Base-by-base conservation (phyloP, 2,113 vertebrate genomes). In the Lophochroa leadbeateri region DNA sequence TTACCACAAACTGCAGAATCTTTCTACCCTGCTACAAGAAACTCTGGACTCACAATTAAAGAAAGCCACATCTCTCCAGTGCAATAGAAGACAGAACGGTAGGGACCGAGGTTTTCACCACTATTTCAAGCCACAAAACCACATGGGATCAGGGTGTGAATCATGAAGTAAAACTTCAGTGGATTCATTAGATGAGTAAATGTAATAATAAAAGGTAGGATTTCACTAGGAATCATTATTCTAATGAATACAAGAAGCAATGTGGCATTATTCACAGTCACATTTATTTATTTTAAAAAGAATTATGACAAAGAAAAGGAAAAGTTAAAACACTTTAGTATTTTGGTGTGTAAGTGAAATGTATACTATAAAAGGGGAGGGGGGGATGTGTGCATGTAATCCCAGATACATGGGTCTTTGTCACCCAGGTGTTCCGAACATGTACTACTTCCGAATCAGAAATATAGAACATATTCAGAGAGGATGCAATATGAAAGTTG, bases 361-460 rank as follows among this genome's bases (percentile, higher is more conserved):
- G 37, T 90, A 83, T 57, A 61, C 90, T 79, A 44, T 25, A 70
- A 86, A 95, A 87, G 72, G 39, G 16, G 31, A 7, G 25, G 4
- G 14, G 3, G 24, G n/a, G 33, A 31, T 25, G 14, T 28, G 47
- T 31, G 10, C 17, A 2, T 25, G 11, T 17, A 41, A 77, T 65
- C 39, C 14, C 55, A 92, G 71, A 78, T 7, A 64, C 27, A 64
- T 0, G 0, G 39, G 28, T 64, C 61, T 96, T 91, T 31, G 65
- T 75, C 55, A 91, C 49, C 29, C 53, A 69, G 79, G 75, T 91
- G 11, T 94, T 90, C 86, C 4, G 3, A 37, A 69, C 84, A 43
- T 74, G 52, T 90, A 60, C 37, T 65, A 31, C 75, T 81, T 46
- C 57, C 67, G 67, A 93, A 97, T 97, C 91, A 96, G 92, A 94